Conservation (phyloP, 2,888 invertebrate genomes). For the Calliphora vomitoria region DNA sequence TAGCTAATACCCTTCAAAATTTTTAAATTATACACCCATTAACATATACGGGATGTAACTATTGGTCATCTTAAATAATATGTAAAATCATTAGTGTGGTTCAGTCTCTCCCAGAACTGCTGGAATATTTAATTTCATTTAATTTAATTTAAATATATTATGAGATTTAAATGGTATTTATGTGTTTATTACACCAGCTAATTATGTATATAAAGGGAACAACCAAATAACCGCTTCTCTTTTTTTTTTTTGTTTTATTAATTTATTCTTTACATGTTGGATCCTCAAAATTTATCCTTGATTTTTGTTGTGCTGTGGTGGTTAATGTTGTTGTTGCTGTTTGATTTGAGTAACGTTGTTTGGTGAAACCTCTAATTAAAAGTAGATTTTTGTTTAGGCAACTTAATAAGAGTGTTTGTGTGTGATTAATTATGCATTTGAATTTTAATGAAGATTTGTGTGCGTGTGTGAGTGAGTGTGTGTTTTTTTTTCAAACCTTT, state of each 20-base stretch:
- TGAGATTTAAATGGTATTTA: slow-evolving; percentile 36
- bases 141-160: slow-evolving; percentile 22
- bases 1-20: no score
- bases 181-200: slow-evolving; percentile 5
- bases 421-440: slow-evolving; percentile 44
- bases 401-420: background rate
- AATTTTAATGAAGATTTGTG: slow-evolving; percentile 38
- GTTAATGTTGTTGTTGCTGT: background rate
- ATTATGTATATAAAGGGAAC: background rate
- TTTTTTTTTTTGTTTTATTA: background rate
- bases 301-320: slow-evolving; percentile 1
- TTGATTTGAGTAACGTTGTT: background rate
- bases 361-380: slow-evolving; percentile 23
- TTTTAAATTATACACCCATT: no score
- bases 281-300: background rate
- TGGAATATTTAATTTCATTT: slow-evolving; percentile 2
- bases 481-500: background rate
- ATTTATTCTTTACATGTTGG: slow-evolving; percentile 15
- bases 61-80: no score
- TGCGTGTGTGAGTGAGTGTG: no score
- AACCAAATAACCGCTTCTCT: background rate
- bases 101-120: no score
- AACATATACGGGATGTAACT: no score
- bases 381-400: slow-evolving; percentile 2
- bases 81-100: no score